A percentile compares a stretch with the other conserved stretches of the same genome.
phyloP scores from a whole-genome alignment of 2,797 vertebrate species.

The Eospalax fontanierii region DNA sequence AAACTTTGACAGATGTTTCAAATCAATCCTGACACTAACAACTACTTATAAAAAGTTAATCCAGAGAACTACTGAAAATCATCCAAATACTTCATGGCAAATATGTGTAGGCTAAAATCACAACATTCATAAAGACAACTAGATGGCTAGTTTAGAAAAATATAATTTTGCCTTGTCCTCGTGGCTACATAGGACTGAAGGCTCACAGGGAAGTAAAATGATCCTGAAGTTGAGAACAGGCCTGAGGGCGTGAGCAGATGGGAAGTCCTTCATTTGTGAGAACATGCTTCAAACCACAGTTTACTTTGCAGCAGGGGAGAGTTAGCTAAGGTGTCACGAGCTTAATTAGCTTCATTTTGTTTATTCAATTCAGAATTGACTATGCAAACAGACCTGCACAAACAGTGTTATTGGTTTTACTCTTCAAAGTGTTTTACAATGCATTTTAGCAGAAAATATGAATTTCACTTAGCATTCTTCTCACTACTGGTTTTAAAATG shows the following conservation, averaged over 20 bases:
- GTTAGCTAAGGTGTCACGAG: not conserved
- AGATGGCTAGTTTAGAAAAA: not conserved
- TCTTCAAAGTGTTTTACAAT: constrained; percentile 2
- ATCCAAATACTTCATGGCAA: not conserved
- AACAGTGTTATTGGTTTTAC: not conserved
- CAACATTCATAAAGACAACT: not conserved
- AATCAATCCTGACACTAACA: not conserved
- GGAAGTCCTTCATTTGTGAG: not conserved
- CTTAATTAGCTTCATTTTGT: not conserved
- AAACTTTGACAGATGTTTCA: not conserved
- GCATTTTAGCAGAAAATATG: not conserved
- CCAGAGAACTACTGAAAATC: not conserved
- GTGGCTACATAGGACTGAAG: not conserved
- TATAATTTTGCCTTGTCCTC: not conserved
- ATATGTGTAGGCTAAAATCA: not conserved
- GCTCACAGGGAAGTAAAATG: not conserved
- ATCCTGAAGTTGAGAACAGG: not conserved
- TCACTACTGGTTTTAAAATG: not conserved
- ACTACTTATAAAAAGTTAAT: not conserved
- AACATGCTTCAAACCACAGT: not conserved
- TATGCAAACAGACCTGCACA: not conserved
- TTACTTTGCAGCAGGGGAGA: fast-evolving
- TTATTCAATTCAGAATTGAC: not conserved
- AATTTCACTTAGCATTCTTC: not conserved
- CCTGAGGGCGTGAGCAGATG: not conserved